phyloP scores from a whole-genome alignment of 1,140 invertebrate genomes.

The Aphis craccivora region DNA sequence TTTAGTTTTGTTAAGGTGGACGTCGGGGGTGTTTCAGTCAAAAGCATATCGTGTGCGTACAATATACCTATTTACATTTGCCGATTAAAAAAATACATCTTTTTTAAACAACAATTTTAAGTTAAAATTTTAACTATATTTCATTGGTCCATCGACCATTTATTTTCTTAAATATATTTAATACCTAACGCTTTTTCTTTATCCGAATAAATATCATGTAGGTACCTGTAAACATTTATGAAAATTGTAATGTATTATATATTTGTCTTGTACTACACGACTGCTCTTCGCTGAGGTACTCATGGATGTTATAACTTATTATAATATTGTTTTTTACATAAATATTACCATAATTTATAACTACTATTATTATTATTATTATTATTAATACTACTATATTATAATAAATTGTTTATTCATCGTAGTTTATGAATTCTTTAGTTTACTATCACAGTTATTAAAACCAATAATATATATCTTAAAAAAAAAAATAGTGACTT shows the following conservation, averaged over 20 bases:
- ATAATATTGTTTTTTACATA: slow-evolving; percentile 18
- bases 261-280: not conserved
- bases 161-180: not conserved
- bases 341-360: slow-evolving; percentile 2
- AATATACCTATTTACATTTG: not conserved
- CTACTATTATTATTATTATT: not conserved
- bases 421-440: not conserved
- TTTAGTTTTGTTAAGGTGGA: not conserved
- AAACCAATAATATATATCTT: not conserved
- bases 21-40: not conserved
- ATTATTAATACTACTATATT: not conserved
- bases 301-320: not conserved
- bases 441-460: not conserved
- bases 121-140: not conserved
- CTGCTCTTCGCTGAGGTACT: slow-evolving; percentile 9
- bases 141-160: not conserved
- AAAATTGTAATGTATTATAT: not conserved
- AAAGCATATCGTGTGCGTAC: not conserved
- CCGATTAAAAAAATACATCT: not conserved
- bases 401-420: not conserved
- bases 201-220: not conserved
- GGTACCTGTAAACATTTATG: not conserved
- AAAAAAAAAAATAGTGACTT: not conserved
- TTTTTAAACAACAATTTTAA: not conserved
- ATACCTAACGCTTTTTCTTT: not conserved